A percentile compares a stretch with the other conserved stretches of the same genome.
Evolutionary conservation across 2,888 invertebrate species (phyloP).

Genomic region (Cantharis lateralis): DNA sequence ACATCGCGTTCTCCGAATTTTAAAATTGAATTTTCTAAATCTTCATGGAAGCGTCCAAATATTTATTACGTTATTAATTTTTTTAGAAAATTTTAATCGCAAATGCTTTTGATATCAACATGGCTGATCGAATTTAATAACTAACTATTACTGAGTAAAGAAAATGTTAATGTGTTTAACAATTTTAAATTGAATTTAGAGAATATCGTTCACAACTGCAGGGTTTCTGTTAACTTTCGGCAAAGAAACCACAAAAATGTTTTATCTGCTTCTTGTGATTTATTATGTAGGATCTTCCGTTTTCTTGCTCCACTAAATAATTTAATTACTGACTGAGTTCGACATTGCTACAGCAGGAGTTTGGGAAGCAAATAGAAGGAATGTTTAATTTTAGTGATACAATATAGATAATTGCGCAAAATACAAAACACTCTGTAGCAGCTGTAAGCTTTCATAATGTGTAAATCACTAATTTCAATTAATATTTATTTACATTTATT

Average conservation of each 20-base stretch:
- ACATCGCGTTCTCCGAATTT: not conserved
- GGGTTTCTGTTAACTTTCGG: conserved; percentile 29
- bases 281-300: conserved; percentile 23
- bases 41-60: not conserved
- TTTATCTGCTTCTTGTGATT: conserved; percentile 21
- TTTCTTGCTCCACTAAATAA: conserved; percentile 15
- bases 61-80: not conserved
- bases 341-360: not conserved
- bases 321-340: conserved; percentile 19
- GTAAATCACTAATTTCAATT: not conserved
- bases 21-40: not conserved
- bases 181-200: conserved; percentile 24
- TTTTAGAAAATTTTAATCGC: not conserved
- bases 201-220: conserved; percentile 25
- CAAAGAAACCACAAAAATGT: conserved; percentile 30
- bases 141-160: not conserved
- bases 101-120: not conserved
- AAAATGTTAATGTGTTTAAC: conserved; percentile 4
- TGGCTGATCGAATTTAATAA: not conserved
- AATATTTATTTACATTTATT: not conserved
- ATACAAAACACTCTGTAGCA: not conserved
- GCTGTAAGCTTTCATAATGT: not conserved
- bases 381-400: conserved; percentile 10
- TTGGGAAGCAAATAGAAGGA: conserved; percentile 7
- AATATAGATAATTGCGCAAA: not conserved